Base-by-base conservation (phyloP, 2,888 invertebrate species). In the Acronicta leporina region DNA sequence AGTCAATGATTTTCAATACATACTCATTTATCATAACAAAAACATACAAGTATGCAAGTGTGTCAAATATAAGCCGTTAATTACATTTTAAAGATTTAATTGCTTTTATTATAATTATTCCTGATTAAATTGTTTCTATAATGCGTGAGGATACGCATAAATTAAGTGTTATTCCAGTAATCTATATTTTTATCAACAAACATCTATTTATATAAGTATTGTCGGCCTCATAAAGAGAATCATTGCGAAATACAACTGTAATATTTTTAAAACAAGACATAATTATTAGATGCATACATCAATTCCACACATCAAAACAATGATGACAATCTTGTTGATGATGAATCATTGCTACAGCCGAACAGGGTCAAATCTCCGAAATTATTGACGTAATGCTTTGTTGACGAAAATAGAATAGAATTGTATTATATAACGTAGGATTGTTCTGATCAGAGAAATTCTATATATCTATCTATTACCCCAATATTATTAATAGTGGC, bases 261-360 rank as follows among this genome's bases (percentile, higher is more conserved):
- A 43, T 9, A 15, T 15, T n/a, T n/a, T n/a, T n/a, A n/a, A n/a
- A n/a, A n/a, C 3, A 25, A 30, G 25, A 44, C 10, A 30, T 27
- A 4, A 30, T 27, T 52, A 35, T 41, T 0, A 9, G 1, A n/a
- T 15, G n/a, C 16, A n/a, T 46, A 8, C 16, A 45, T 35, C 40
- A 51, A 68, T 51, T 61, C 43, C 27, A n/a, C 15, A 41, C 47
- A 51, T 51, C 47, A 47, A 11, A 48, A 41, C 54, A 55, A 42
- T 48, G 40, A 41, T 50, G 46, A 35, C 50, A 25, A 7, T 16
- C 20, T 30, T 10, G 14, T 51, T 68, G 61, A 48, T 25, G 7
- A 51, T 61, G 68, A 66, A 40, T 68, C 41, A 61, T 42, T 14
- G 47, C 25, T 8, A 42, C n/a, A 38, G 8, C 16, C 2, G 8